Conservation (phyloP, 2,113 vertebrate genomes). For the Apteryx owenii region DNA sequence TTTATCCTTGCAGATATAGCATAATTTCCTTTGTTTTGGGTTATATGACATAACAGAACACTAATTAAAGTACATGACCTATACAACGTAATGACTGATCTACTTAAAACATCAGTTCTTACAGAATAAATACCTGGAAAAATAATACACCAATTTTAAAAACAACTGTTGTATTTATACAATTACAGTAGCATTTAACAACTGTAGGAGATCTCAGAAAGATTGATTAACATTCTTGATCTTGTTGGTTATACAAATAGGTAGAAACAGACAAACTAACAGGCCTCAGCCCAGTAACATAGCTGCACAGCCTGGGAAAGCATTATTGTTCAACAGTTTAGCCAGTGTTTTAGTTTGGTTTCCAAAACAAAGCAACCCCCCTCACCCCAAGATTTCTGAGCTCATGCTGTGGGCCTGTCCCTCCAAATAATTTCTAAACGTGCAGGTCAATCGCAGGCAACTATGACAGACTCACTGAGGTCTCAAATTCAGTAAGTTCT, state of each 20-base stretch:
- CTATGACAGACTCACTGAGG: background rate
- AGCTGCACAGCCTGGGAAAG: background rate
- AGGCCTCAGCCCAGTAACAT: no score
- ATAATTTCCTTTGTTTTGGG: no score
- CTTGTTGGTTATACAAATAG: background rate
- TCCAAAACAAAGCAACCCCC: background rate
- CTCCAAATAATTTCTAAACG: background rate
- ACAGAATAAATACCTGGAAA: background rate
- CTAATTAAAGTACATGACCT: background rate
- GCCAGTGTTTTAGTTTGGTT: background rate
- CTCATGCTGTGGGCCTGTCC: background rate
- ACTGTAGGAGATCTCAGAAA: background rate
- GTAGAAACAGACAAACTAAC: background rate
- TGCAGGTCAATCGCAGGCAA: background rate
- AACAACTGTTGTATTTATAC: background rate
- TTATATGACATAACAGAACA: background rate
- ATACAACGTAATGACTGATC: background rate
- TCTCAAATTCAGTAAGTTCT: background rate
- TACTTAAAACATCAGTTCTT: background rate
- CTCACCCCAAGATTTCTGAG: background rate
- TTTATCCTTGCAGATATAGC: background rate
- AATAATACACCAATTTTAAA: background rate
- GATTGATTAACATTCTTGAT: background rate
- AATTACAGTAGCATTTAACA: background rate
- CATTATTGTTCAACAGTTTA: background rate